Conservation (phyloP, 1,140 invertebrate genomes). For the Calliphora vicina region DNA sequence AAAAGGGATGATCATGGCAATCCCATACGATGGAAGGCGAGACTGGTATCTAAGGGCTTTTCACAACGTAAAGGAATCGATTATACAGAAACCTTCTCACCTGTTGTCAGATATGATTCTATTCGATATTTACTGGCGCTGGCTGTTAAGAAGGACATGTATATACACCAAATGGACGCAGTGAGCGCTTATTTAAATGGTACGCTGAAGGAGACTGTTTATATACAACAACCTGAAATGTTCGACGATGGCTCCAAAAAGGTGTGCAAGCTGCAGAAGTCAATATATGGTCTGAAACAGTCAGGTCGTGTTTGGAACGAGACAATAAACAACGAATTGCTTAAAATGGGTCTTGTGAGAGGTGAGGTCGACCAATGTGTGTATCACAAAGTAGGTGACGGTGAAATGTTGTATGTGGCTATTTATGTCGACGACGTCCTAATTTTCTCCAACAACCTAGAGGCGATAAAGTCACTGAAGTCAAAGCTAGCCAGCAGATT, state of each 20-base stretch:
- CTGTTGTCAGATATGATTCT: conserved; percentile 45
- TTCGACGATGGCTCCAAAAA: no score
- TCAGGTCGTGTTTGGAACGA: no score
- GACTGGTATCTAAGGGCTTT: conserved; percentile 60
- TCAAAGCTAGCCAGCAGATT: no score
- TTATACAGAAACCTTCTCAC: conserved; percentile 47
- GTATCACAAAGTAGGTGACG: no score
- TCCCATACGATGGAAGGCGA: conserved; percentile 46
- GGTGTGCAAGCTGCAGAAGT: no score
- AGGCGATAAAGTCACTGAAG: conserved; percentile 21
- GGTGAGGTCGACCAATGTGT: no score
- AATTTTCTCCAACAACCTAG: conserved; percentile 49
- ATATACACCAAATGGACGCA: conserved; percentile 48
- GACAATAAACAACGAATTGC: no score
- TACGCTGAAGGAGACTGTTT: conserved; percentile 57
- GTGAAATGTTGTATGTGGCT: no score
- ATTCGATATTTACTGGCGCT: conserved; percentile 49
- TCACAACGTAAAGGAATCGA: conserved; percentile 55
- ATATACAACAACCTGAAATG: no score
- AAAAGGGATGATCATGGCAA: conserved; percentile 26
- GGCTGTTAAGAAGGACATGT: conserved; percentile 39
- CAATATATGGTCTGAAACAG: no score
- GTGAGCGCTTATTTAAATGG: conserved; percentile 45
- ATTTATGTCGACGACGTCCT: conserved; percentile 62
- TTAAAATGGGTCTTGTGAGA: no score